Base-by-base conservation (phyloP, 1,140 invertebrate species). In the Cotesia vestalis region DNA sequence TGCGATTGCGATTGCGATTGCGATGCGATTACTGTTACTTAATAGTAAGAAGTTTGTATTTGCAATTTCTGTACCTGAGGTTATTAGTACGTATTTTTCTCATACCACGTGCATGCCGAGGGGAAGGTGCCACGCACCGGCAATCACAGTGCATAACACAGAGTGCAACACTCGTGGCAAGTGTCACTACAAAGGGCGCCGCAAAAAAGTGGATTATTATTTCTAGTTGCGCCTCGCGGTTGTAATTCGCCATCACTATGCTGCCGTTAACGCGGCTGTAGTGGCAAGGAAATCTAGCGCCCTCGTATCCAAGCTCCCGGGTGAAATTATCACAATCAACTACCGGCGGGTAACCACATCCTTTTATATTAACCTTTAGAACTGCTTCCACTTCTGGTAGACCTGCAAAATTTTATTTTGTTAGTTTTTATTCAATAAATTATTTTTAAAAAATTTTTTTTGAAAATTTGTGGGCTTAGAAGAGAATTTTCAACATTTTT, bases 251-350 rank as follows among this genome's bases (percentile, higher is more conserved):
- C 75, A 96, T 89, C 59, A 94, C 94, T 76, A 96, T 91, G 66
- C 91, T 92, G 40, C 90, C 90, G 81, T 96, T 95, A 77, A 93
- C 90, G 14, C 91, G 88, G 72, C 94, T 95, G 89, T 95, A 96
- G 85, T 91, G 93, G 81, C 94, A 96, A 12, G 93, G 93, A 82
- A 94, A 95, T 78, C 90, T 90, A 27, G 92, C 91, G 69, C 94
- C 93, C 76, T 93, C 91, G 76, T 90, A 88, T 66, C 94, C 94
- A 78, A 92, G 94, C 72, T 89, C 90, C 36, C 89, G 88, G 51
- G 93, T 94, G 81, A 96, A 96, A 78, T 94, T 94, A 75, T 91
- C 89, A 85, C 95, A 96, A 78, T 93, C 90, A n/a, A 95, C 93
- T 27, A 87, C 88, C 17, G 95, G 95, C 60, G 95, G 95, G 84